phyloP scores from a whole-genome alignment of 2,113 vertebrate species.

The Beaufortia kweichowensis region DNA sequence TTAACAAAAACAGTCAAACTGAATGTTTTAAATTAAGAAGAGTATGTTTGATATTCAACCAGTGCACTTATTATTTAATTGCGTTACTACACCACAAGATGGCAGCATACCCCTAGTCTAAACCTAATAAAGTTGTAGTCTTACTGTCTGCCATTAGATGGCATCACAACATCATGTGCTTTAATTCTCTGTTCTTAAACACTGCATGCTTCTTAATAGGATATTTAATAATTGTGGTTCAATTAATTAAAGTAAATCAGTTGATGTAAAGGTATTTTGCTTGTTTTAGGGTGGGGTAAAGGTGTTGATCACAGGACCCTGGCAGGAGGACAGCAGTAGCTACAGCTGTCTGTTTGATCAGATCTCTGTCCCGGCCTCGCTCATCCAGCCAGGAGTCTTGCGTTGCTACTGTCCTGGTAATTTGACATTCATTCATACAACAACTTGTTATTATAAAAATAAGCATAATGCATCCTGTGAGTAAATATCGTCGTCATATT shows the following conservation, averaged over 20 bases:
- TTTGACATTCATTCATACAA: constrained; percentile 37
- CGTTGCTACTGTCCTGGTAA: constrained; percentile 98
- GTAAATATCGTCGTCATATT: too few relatives aligned
- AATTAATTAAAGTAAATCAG: constrained; percentile 48
- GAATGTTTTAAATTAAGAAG: neutral
- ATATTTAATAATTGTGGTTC: constrained; percentile 17
- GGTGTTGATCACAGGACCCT: constrained; percentile 96
- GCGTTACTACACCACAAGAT: constrained; percentile 48
- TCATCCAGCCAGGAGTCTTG: constrained; percentile 96
- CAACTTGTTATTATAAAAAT: neutral
- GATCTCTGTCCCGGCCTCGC: constrained; percentile 95
- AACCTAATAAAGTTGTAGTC: constrained; percentile 35
- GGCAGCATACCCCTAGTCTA: constrained; percentile 9
- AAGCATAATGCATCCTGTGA: neutral
- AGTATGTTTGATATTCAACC: neutral
- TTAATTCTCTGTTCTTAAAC: neutral
- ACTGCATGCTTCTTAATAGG: neutral
- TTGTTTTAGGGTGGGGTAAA: constrained; percentile 90
- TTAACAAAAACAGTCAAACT: neutral
- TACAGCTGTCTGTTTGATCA: constrained; percentile 99
- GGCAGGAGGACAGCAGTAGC: constrained; percentile 96
- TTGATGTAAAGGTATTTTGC: neutral
- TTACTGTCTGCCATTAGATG: constrained; percentile 41
- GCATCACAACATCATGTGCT: constrained; percentile 33
- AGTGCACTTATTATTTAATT: neutral